These are phyloP conservation scores for Antechinus stuartii DNA, from an alignment of 2,113 vertebrate genomes.

Conservation along the genomic window DNA sequence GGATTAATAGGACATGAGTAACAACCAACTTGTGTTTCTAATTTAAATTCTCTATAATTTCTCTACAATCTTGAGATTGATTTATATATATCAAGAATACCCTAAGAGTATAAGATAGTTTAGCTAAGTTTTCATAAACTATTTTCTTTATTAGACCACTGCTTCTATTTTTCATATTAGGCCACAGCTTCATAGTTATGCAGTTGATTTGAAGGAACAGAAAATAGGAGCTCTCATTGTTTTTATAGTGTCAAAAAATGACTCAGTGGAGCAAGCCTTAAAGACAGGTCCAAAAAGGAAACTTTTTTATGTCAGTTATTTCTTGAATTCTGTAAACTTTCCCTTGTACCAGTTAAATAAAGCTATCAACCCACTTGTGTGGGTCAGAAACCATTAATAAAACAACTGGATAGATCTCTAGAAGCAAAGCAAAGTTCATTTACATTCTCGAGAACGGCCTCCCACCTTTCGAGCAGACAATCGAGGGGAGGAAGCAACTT, in stretches of 20 bases:
- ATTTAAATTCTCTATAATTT: neutral
- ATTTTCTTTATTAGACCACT: neutral
- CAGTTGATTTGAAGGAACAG: neutral
- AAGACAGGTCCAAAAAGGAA: neutral
- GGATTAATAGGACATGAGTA: neutral
- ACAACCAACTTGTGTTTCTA: neutral
- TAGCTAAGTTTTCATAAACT: neutral
- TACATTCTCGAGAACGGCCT: too few species aligned
- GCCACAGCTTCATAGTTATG: neutral
- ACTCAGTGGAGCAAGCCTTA: neutral
- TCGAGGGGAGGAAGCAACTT: too few species aligned
- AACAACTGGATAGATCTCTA: too few species aligned
- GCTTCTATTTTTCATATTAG: neutral
- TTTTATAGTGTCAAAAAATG: neutral
- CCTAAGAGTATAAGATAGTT: neutral
- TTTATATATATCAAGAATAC: neutral
- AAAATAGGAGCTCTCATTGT: neutral
- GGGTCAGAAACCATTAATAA: too few species aligned
- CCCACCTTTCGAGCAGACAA: too few species aligned
- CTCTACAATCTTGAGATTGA: neutral
- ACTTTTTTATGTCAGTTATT: neutral
- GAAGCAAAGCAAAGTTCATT: too few species aligned
- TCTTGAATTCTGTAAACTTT: neutral
- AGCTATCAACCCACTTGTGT: neutral
- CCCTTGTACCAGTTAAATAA: neutral